Evolutionary conservation across 2,113 vertebrate species (phyloP).

Genomic region (Rhegmatorhina hoffmannsi): DNA sequence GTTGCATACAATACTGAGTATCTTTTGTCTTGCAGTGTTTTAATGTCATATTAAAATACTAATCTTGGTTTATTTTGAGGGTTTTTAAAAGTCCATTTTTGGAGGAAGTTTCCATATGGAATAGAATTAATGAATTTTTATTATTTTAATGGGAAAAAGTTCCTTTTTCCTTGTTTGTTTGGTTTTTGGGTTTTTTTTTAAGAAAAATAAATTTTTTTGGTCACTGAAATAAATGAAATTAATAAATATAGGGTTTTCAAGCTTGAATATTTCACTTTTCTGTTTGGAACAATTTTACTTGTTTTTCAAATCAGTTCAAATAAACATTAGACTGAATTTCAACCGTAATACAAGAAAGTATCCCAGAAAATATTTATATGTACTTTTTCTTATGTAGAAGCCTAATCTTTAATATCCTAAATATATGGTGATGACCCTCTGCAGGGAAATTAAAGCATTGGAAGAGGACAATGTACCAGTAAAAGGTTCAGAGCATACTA

Average conservation of each 20-base stretch:
- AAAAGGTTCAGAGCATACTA: not conserved
- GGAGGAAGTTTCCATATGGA: rapidly evolving
- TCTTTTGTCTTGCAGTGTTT: not conserved
- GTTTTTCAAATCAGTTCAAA: not conserved
- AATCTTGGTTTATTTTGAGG: not conserved
- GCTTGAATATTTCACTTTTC: not conserved
- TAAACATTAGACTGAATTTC: not conserved
- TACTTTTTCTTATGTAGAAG: not conserved
- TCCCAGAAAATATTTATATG: not conserved
- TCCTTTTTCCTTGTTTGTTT: not conserved
- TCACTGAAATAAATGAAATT: not conserved
- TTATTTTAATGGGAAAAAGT: not conserved
- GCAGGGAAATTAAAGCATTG: not conserved
- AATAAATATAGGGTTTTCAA: not conserved
- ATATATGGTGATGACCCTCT: not conserved
- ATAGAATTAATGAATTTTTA: not conserved
- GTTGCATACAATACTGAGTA: not conserved
- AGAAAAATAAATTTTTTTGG: not conserved
- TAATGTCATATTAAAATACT: not conserved
- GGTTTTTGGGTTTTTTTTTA: not conserved
- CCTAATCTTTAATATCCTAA: not conserved
- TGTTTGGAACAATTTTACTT: not conserved
- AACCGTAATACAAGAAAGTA: not conserved
- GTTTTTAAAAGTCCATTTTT: not conserved
- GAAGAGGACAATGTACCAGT: not conserved